Evolutionary conservation across 2,113 vertebrate genomes (phyloP), one percentile per base, ranked within the genome.

Genomic region (Clarias batrachus): DNA sequence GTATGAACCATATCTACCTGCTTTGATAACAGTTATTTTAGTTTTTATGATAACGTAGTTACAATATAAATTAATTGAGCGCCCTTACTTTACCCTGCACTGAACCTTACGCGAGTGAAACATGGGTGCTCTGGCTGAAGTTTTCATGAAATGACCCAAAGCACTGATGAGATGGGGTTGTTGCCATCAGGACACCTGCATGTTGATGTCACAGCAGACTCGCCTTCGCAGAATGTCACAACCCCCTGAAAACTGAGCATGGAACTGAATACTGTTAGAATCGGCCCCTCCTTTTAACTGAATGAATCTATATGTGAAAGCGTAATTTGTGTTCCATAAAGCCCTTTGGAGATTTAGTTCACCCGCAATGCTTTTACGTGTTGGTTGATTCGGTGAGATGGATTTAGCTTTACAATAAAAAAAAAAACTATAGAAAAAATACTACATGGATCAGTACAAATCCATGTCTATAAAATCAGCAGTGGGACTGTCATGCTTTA

Each of bases 401-500:
- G 59, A 81, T 81, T 81, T 7, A 81, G 57, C 59, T 81, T 81
- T 62, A 37, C 78, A 62, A 81, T 14, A 81, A 23, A 14, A 73
- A 73, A 23, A 25, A 73, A 73, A 41, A 52, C 11, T 3, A 8
- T 8, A 63, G 9, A 65, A 82, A 41, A 71, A 87, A 84, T 70
- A 71, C 33, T 65, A 81, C 73, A 87, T 25, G 65, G 81, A 81
- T 68, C 48, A 80, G 88, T 82, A 84, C 48, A 86, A 41, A 86
- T 87, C 82, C 68, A 85, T 77, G 79, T 88, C n/a, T 76, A 21
- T 62, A 87, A 66, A 89, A 87, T 79, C 76, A 81, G 85, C 83
- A 48, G 81, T 90, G 82, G 79, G 83, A 76, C 88, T 90, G 74
- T 90, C 94, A 95, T 95, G 94, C 93, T 92, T 92, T 88, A 89